Conservation (phyloP, 2,113 vertebrate genomes). For the Penelope pileata region DNA sequence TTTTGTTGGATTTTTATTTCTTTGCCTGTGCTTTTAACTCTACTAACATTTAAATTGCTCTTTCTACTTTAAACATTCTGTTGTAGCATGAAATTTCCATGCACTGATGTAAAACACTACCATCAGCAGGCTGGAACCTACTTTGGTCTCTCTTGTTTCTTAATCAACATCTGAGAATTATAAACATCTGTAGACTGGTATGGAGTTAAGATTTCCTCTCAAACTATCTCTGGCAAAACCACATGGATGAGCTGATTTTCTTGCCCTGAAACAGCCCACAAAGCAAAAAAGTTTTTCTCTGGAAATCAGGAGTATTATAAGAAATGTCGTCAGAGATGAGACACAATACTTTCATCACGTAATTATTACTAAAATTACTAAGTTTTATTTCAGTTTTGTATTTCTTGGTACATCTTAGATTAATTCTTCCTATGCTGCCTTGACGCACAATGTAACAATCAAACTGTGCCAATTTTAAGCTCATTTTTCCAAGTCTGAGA, state of each 20-base stretch:
- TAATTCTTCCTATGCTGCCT: not conserved
- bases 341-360: not conserved
- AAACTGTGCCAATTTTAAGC: not conserved
- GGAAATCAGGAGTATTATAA: not conserved
- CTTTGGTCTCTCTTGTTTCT: slow-evolving; percentile 33
- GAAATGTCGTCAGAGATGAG: not conserved
- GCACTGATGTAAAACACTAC: slow-evolving; percentile 34
- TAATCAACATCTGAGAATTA: slow-evolving; percentile 57
- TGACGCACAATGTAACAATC: not conserved
- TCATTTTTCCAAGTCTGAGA: not conserved
- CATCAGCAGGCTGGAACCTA: slow-evolving; percentile 52
- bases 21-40: not conserved
- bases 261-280: not conserved
- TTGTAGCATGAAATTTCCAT: slow-evolving; percentile 40
- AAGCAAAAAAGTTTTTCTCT: not conserved
- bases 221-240: slow-evolving; percentile 12
- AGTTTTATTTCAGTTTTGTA: not conserved
- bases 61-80: slow-evolving; percentile 30
- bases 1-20: not conserved
- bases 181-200: slow-evolving; percentile 34
- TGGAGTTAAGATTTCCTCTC: not conserved
- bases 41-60: slow-evolving; percentile 8
- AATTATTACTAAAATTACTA: not conserved
- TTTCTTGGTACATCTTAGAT: not conserved
- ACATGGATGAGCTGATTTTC: not conserved